Conservation (phyloP, 64 coral and sea anemone genomes). For the Platygyra sinensis region DNA sequence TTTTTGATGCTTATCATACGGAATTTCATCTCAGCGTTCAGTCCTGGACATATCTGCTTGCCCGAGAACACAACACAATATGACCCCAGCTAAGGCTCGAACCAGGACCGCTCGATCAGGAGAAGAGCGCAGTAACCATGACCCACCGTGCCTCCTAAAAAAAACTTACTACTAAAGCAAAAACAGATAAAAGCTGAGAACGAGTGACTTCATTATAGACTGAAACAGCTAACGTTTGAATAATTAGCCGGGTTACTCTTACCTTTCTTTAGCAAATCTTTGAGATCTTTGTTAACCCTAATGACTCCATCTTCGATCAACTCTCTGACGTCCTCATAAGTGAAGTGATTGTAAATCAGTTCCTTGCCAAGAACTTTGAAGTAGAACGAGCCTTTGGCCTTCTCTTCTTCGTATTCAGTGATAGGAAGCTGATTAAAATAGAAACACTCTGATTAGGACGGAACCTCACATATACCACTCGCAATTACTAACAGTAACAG, state of each 20-base stretch:
- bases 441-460: not conserved
- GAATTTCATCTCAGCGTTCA: no score
- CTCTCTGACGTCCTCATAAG: constrained; percentile 8
- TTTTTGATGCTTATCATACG: no score
- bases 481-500: no score
- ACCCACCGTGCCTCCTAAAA: no score
- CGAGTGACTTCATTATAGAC: no score
- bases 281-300: not conserved
- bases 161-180: no score
- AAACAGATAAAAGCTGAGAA: not conserved
- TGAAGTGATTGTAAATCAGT: constrained; percentile 29
- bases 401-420: constrained; percentile 5
- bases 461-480: no score
- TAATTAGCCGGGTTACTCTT: not conserved
- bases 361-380: constrained; percentile 38
- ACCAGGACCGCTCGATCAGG: no score
- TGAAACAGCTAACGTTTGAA: not conserved
- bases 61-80: no score
- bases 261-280: constrained; percentile 22
- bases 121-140: no score
- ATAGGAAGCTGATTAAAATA: constrained; percentile 5
- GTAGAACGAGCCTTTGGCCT: constrained; percentile 36
- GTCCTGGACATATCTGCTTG: no score
- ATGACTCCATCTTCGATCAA: constrained; percentile 20
- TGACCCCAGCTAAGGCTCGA: no score